These are phyloP conservation scores for Macrotis lagotis DNA, from an alignment of 2,113 vertebrate genomes.

Conservation along the genomic window DNA sequence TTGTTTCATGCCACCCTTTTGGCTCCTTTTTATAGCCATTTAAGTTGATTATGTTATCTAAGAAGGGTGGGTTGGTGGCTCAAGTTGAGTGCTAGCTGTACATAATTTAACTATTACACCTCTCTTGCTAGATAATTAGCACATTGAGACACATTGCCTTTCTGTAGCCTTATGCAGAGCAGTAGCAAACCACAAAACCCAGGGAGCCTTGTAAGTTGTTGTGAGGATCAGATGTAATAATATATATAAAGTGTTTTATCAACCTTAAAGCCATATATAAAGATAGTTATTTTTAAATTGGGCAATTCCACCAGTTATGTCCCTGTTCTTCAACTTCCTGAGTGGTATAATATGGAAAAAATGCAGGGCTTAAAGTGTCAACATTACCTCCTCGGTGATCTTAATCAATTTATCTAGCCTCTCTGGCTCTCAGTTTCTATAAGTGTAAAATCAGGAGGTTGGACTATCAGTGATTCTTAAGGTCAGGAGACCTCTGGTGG, in stretches of 20 bases:
- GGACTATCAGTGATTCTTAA: background rate
- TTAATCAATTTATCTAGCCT: background rate
- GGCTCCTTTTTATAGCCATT: too few species aligned
- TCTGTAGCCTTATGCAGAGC: background rate
- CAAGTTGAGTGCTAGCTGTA: background rate
- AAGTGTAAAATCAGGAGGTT: conserved; percentile 20
- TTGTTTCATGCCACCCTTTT: too few species aligned
- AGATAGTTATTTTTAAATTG: background rate
- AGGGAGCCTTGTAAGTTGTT: background rate
- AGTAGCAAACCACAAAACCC: background rate
- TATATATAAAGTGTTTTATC: background rate
- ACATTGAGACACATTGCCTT: background rate
- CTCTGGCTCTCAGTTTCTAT: background rate
- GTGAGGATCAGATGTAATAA: background rate
- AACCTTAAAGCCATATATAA: background rate
- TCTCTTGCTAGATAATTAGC: background rate
- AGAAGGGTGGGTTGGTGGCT: background rate
- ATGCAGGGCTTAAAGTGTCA: background rate
- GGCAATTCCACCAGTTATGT: background rate
- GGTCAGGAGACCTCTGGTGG: background rate
- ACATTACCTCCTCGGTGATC: background rate
- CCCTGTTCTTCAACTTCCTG: background rate
- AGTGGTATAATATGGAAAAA: background rate
- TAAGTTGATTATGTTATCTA: background rate
- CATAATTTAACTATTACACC: background rate